Conservation (phyloP, 2,113 vertebrate species). For the Leuciscus idus region DNA sequence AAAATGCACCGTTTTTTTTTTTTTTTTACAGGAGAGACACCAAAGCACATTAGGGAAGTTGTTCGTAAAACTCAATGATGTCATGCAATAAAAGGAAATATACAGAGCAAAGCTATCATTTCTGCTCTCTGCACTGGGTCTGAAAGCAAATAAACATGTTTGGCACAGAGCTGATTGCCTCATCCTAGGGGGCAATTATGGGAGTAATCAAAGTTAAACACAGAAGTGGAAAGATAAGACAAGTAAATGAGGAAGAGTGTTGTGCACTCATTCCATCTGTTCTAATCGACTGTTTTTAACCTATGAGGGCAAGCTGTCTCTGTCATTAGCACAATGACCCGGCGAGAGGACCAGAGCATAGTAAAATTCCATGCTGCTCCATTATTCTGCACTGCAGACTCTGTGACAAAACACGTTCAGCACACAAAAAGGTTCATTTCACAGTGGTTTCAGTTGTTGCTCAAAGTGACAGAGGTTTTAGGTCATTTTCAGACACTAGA, state of each 20-base stretch:
- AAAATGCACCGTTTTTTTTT: background rate
- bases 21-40: background rate
- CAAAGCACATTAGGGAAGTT: background rate
- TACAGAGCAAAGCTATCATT: background rate
- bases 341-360: background rate
- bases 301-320: background rate
- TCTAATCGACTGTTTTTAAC: slow-evolving; percentile 61
- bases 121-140: background rate
- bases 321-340: slow-evolving; percentile 44
- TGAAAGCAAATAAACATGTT: slow-evolving; percentile 37
- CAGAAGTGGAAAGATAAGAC: slow-evolving; percentile 38
- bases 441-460: background rate
- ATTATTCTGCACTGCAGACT: background rate
- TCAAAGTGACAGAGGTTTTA: background rate
- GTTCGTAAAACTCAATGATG: background rate
- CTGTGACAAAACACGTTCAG: background rate
- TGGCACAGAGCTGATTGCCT: background rate
- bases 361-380: background rate
- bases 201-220: slow-evolving; percentile 27
- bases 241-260: slow-evolving; percentile 32
- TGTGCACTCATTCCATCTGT: slow-evolving; percentile 63
- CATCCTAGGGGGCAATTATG: background rate
- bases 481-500: background rate
- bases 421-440: background rate
- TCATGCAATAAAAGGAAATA: background rate